Conservation (phyloP, 2,113 vertebrate genomes). For the Platycercus adscitus region DNA sequence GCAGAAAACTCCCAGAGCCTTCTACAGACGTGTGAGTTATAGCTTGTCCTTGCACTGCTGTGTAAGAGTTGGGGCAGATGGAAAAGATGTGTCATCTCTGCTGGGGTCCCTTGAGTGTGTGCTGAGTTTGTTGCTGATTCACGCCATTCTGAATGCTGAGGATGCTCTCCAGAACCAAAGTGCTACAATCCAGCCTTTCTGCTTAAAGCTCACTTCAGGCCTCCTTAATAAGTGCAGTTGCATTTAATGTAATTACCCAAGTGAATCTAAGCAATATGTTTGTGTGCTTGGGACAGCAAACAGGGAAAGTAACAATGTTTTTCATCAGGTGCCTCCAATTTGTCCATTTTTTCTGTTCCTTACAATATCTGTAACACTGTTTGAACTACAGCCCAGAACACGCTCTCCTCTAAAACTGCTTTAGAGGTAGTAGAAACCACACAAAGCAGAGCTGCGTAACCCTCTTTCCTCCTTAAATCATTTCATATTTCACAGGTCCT, state of each 20-base stretch:
- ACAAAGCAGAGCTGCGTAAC: slow-evolving; percentile 19
- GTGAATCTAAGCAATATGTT: background rate
- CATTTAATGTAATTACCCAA: background rate
- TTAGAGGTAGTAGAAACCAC: slow-evolving; percentile 46
- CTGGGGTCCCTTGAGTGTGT: background rate
- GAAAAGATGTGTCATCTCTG: background rate
- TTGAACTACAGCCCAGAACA: slow-evolving; percentile 38
- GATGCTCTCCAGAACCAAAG: background rate
- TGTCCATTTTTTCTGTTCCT: background rate
- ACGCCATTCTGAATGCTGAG: background rate
- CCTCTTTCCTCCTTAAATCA: slow-evolving; percentile 46
- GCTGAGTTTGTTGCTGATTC: background rate
- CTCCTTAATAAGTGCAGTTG: background rate
- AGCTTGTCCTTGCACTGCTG: background rate
- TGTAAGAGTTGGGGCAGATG: background rate
- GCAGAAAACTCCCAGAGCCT: background rate
- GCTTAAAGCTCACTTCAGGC: background rate
- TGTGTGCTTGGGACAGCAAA: background rate
- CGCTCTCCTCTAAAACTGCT: background rate
- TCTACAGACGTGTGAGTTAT: background rate
- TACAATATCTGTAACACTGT: background rate
- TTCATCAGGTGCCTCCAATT: slow-evolving; percentile 9
- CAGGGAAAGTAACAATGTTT: background rate
- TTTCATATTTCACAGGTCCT: slow-evolving; percentile 28
- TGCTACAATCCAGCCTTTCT: background rate